Evolutionary conservation across 2,113 vertebrate genomes (phyloP).

Genomic region (Oncorhynchus keta): DNA sequence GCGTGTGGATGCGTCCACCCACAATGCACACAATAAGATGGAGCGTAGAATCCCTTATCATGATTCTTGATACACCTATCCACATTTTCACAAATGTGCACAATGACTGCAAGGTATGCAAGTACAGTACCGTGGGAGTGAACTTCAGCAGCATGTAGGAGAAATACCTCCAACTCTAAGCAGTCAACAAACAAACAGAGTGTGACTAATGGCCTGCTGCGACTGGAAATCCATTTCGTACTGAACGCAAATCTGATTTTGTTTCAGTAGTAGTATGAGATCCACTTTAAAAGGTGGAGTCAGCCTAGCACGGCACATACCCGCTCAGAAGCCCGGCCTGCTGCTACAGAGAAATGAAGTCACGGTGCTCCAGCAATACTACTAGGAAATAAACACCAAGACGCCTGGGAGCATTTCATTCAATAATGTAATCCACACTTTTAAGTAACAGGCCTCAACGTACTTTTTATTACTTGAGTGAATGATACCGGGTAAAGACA

Average conservation of each 20-base stretch:
- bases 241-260: slow-evolving; percentile 77
- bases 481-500: slow-evolving; percentile 47
- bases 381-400: slow-evolving; percentile 69
- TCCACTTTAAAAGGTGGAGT: slow-evolving; percentile 68
- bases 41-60: slow-evolving; percentile 29
- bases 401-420: slow-evolving; percentile 82
- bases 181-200: slow-evolving; percentile 71
- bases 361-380: slow-evolving; percentile 53
- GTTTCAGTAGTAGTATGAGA: slow-evolving; percentile 75
- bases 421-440: slow-evolving; percentile 76
- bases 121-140: slow-evolving; percentile 53
- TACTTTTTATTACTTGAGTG: slow-evolving; percentile 70
- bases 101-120: slow-evolving; percentile 53
- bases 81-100: slow-evolving; percentile 44
- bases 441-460: slow-evolving; percentile 71
- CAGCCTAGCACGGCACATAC: slow-evolving; percentile 58
- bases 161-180: slow-evolving; percentile 45
- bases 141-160: slow-evolving; percentile 55
- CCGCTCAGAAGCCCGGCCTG: slow-evolving; percentile 52
- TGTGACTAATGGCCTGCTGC: slow-evolving; percentile 71
- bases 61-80: slow-evolving; percentile 54
- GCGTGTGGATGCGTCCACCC: neutral
- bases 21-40: neutral
- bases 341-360: slow-evolving; percentile 60
- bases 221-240: slow-evolving; percentile 76